Evolutionary conservation across 2,797 vertebrate species (phyloP).

Genomic region (Apogon hyalosoma): DNA sequence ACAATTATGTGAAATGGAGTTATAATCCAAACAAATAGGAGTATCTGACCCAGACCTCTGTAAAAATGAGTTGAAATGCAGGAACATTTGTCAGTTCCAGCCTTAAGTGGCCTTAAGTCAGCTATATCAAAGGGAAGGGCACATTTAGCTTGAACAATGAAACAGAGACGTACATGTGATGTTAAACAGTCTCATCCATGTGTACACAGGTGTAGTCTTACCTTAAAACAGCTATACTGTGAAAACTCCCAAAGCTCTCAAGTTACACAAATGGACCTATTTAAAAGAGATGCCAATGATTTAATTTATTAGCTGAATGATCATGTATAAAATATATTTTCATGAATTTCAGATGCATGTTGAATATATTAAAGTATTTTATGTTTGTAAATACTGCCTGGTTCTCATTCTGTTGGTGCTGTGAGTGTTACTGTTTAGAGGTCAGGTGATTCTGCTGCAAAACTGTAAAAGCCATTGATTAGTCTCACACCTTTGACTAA

Average conservation of each 20-base stretch:
- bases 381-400: slow-evolving; percentile 18
- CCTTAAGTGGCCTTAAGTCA: slow-evolving; percentile 9
- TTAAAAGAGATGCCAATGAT: background rate
- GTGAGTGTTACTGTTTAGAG: background rate
- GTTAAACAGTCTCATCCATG: background rate
- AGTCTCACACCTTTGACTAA: no score
- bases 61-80: slow-evolving; percentile 5
- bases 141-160: slow-evolving; percentile 16
- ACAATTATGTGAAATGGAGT: background rate
- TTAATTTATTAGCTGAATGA: slow-evolving; percentile 2
- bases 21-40: background rate
- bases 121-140: slow-evolving; percentile 1
- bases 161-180: slow-evolving; percentile 16
- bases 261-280: background rate
- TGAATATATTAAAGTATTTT: slow-evolving; percentile 40
- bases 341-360: slow-evolving; percentile 27
- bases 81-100: slow-evolving; percentile 16
- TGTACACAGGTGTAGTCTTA: background rate
- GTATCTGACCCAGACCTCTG: slow-evolving; percentile 27
- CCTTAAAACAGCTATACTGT: no score
- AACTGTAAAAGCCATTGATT: no score
- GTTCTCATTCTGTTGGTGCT: slow-evolving; percentile 9
- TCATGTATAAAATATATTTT: slow-evolving; percentile 35
- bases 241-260: background rate
- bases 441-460: no score